A percentile compares a stretch with the other conserved stretches of the same genome.
These are phyloP conservation scores for Pituophis catenifer DNA, from an alignment of 2,113 vertebrate genomes.

Conservation along the genomic window DNA sequence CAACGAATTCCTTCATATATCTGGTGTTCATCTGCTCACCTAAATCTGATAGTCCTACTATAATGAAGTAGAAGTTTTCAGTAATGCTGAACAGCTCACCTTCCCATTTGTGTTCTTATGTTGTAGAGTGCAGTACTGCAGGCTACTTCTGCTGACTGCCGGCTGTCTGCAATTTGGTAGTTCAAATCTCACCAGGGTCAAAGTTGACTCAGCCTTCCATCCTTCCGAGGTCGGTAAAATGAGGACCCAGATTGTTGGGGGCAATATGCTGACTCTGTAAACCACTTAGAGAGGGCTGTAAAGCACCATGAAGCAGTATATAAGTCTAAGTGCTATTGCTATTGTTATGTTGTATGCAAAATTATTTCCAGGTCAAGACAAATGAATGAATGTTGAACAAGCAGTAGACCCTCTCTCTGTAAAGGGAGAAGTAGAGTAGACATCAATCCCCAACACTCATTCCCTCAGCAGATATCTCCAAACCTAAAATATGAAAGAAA, in stretches of 20 bases:
- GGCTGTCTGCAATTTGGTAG: no score
- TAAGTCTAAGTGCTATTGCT: no score
- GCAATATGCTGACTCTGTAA: no score
- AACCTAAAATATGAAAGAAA: background rate
- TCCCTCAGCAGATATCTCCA: background rate
- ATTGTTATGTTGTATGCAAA: background rate
- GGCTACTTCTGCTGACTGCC: no score
- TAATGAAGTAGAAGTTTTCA: background rate
- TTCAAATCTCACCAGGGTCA: no score
- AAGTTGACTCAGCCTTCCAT: no score
- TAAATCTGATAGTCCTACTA: background rate
- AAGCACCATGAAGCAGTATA: no score
- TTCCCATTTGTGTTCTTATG: background rate
- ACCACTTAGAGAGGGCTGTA: no score
- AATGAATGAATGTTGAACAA: background rate
- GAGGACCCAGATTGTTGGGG: no score
- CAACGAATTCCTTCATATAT: background rate
- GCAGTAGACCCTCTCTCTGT: background rate
- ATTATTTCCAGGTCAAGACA: background rate
- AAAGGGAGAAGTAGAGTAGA: background rate
- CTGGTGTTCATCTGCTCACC: background rate
- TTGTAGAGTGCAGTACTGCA: background rate
- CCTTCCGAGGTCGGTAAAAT: no score
- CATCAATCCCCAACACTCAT: background rate
- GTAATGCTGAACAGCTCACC: background rate